phyloP scores from a whole-genome alignment of 2,797 vertebrate species.

The Mormyrus proboscirostris region DNA sequence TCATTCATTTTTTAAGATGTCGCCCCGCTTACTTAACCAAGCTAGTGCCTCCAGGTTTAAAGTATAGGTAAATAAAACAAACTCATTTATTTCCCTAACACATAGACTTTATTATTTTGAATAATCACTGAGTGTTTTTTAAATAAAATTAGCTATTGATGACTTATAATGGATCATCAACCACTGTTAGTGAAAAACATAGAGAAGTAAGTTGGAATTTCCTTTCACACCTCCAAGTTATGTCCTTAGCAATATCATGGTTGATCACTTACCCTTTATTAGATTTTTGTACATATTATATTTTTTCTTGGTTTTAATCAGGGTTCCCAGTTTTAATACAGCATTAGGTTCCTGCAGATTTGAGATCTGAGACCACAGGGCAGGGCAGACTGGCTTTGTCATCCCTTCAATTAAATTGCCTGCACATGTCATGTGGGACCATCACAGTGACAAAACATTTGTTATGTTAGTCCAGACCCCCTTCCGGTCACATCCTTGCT shows the following conservation, averaged over 20 bases:
- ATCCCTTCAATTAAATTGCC: neutral
- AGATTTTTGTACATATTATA: neutral
- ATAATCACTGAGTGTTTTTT: neutral
- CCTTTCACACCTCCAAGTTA: neutral
- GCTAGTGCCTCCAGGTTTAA: neutral
- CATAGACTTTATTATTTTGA: neutral
- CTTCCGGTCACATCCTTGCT: neutral
- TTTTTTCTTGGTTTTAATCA: neutral
- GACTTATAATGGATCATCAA: neutral
- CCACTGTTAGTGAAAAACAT: neutral
- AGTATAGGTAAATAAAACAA: neutral
- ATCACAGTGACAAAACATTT: neutral
- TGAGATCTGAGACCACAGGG: neutral
- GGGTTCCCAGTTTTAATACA: neutral
- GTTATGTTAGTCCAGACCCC: neutral
- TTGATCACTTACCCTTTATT: neutral
- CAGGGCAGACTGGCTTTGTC: neutral
- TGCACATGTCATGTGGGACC: neutral
- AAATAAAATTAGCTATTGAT: neutral
- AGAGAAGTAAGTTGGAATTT: neutral
- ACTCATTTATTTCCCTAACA: neutral
- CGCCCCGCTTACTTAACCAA: neutral
- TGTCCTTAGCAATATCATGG: neutral
- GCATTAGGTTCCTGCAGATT: neutral
- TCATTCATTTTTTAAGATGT: conserved; percentile 5